Evolutionary conservation across 2,888 invertebrate genomes (phyloP).

Genomic region (Galerucella nymphaeae): DNA sequence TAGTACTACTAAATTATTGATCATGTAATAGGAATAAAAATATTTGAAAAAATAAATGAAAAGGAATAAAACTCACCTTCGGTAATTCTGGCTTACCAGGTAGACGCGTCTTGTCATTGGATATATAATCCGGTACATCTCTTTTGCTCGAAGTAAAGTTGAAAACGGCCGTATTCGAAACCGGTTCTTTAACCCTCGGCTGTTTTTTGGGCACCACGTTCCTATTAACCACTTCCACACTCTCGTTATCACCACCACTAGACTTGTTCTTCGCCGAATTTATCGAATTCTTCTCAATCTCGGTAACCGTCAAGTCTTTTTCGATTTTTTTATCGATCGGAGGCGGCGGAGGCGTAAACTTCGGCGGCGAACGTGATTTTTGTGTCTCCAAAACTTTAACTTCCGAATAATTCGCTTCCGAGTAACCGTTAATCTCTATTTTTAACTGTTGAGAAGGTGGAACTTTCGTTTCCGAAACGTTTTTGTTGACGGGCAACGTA

Average conservation of each 20-base stretch:
- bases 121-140: constrained; percentile 91
- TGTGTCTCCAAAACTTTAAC: constrained; percentile 32
- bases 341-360: constrained; percentile 51
- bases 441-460: constrained; percentile 52
- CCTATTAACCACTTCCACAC: constrained; percentile 52
- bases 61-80: constrained; percentile 72
- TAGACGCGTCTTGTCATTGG: constrained; percentile 83
- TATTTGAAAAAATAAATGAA: neutral
- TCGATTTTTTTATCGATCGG: constrained; percentile 31
- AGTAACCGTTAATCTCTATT: constrained; percentile 55
- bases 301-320: constrained; percentile 68
- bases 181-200: constrained; percentile 41
- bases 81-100: constrained; percentile 75
- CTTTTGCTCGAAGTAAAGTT: constrained; percentile 84
- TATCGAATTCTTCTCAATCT: constrained; percentile 76
- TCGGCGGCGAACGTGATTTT: constrained; percentile 45
- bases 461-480: constrained; percentile 46
- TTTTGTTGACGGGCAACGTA: constrained; percentile 48
- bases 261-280: constrained; percentile 72
- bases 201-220: constrained; percentile 52
- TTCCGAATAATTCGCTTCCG: constrained; percentile 20
- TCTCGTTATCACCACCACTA: constrained; percentile 23
- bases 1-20: too few species aligned
- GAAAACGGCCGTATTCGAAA: constrained; percentile 70
- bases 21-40: too few species aligned